Evolutionary conservation across 2,797 vertebrate species (phyloP).

Genomic region (Fistularia commersonii): DNA sequence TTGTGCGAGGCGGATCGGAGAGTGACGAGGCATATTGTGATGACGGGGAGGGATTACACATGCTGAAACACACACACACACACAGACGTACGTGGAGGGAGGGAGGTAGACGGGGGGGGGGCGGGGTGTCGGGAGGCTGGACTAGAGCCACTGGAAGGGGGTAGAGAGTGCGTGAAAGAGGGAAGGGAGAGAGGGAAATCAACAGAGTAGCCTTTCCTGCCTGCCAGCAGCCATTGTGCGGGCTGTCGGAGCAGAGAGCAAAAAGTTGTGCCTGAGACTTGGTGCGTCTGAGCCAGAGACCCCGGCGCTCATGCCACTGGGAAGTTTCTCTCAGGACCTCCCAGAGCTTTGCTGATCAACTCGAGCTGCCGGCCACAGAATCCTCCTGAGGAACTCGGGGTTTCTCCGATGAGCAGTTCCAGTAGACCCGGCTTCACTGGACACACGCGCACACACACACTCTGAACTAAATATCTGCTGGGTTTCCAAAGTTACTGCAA

Average conservation of each 20-base stretch:
- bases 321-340: slow-evolving; percentile 3
- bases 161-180: slow-evolving; percentile 16
- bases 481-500: slow-evolving; percentile 5
- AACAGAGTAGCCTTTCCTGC: slow-evolving; percentile 32
- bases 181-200: slow-evolving; percentile 20
- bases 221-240: slow-evolving; percentile 42
- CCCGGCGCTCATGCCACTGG: slow-evolving; percentile 1
- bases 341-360: slow-evolving; percentile 2
- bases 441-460: slow-evolving; percentile 10
- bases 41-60: slow-evolving; percentile 23
- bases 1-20: slow-evolving; percentile 1
- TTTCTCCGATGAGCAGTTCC: neutral
- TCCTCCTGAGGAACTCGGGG: neutral
- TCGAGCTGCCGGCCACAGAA: neutral
- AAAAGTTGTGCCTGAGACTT: slow-evolving; percentile 1
- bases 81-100: slow-evolving; percentile 3
- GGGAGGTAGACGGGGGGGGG: slow-evolving; percentile 10
- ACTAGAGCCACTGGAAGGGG: slow-evolving; percentile 22
- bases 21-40: slow-evolving; percentile 17
- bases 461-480: slow-evolving; percentile 2
- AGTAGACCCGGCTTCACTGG: slow-evolving; percentile 8
- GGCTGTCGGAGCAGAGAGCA: slow-evolving; percentile 11
- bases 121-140: slow-evolving; percentile 11
- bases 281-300: slow-evolving; percentile 4
- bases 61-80: neutral